Percentiles rank a stretch among this genome's conserved stretches.
Evolutionary conservation across 1,140 invertebrate species (phyloP).

Genomic region (Cydia splendana): DNA sequence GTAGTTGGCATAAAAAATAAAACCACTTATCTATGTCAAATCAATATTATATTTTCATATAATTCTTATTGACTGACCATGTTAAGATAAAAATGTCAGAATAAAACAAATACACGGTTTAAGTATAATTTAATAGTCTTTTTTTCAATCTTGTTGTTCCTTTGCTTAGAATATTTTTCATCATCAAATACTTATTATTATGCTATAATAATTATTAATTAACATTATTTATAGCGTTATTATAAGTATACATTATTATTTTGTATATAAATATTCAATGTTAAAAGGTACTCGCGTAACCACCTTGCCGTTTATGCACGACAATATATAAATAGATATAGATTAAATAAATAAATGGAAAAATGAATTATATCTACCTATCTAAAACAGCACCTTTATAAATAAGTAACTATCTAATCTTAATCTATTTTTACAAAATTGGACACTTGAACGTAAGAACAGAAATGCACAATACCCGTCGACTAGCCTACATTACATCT

Average conservation of each 20-base stretch:
- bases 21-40: conserved; percentile 18
- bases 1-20: neutral
- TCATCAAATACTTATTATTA: conserved; percentile 44
- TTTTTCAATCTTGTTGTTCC: conserved; percentile 40
- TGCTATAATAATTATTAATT: conserved; percentile 40
- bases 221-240: conserved; percentile 41
- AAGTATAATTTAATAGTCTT: conserved; percentile 26
- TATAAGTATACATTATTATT: conserved; percentile 46
- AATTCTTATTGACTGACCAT: conserved; percentile 25
- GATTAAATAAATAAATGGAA: conserved; percentile 48
- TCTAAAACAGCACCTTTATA: conserved; percentile 55
- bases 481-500: conserved; percentile 67
- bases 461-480: conserved; percentile 76
- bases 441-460: conserved; percentile 62
- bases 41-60: conserved; percentile 14
- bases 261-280: conserved; percentile 42
- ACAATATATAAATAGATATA: conserved; percentile 40
- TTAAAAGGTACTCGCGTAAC: conserved; percentile 75
- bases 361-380: conserved; percentile 44
- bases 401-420: conserved; percentile 43
- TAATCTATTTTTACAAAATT: conserved; percentile 72
- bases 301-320: conserved; percentile 49
- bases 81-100: neutral
- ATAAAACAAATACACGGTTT: conserved; percentile 30
- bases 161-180: conserved; percentile 47